Base-by-base conservation (phyloP, 1,140 invertebrate species). In the Coenobita brevimanus region DNA sequence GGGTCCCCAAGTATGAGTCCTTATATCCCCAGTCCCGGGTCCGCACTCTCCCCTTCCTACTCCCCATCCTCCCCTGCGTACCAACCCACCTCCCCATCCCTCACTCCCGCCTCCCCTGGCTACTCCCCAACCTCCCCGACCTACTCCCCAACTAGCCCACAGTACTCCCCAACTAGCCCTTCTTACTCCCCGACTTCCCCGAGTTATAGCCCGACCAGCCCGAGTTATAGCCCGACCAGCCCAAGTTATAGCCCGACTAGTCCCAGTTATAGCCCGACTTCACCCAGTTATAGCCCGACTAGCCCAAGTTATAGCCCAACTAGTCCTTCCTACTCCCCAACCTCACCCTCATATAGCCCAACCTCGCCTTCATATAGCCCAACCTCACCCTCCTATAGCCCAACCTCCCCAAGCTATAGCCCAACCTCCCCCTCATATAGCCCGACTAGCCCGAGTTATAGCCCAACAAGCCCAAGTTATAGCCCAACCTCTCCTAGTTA, bases 131-230 rank as follows among this genome's bases (percentile, higher is more conserved):
- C 96, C 41, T 97, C 97, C 8, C 97, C 97, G 2, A 95, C 95
- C 17, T 99, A 99, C 90, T 97, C 95, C 17, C 96, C 97, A n/a
- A 94, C 97, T 38, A 96, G 95, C 96, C 0, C 97, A 95, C 90
- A 97, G 97, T 1, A 95, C 95, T 27, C 97, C 96, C 91, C 92
- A 94, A 89, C 96, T 96, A 95, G 95, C 1, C 96, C 96, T 88
- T 96, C 96, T 0, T 95, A 95, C 83, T 69, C 76, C 21, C 84
- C 84, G 0, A 80, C 84, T 6, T 69, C 57, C 30, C 84, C 75
- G 2, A 54, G 38, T 0, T 97, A 97, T 91, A 95, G 95, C 0
- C 93, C 93, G 2, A 92, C 93, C 1, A 92, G 90, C 85, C 95
- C 95, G 0, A 94, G 93, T 3, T 95, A 95, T 88, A 93, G 93